Evolutionary conservation across 2,113 vertebrate genomes (phyloP), one percentile per base, ranked within the genome.

Genomic region (Seriola rivoliana): DNA sequence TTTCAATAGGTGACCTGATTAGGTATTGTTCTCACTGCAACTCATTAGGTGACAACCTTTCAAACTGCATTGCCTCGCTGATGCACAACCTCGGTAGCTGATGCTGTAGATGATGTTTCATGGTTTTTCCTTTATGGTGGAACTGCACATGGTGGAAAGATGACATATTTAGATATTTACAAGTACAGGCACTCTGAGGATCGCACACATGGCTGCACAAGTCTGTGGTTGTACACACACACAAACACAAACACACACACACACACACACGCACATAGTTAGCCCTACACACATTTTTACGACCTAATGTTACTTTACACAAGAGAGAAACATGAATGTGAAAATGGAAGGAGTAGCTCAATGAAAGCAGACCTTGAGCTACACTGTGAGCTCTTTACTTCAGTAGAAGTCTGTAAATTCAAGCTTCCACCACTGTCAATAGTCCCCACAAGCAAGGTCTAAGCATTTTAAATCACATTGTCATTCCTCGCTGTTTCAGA

Each of bases 1-100:
- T 78, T 65, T 70, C 52, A 21, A 58, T 68, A 66, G 70, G 34
- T 85, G 87, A 75, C 73, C 85, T 89, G 70, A 89, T 87, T 87
- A 83, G 71, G 58, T 32, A 40, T 86, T 71, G 44, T 66, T 75
- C 68, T 88, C 62, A 54, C 29, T 4, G 40, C 59, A 81, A 68
- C 52, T 78, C 52, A 75, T 86, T 80, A 80, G 59, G 42, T 63
- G 69, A 71, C 73, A 60, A 67, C 50, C 52, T 69, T 81, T 71
- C 9, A 36, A 44, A 32, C 63, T 62, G 25, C 36, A 57, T 42
- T 29, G 52, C 55, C 55, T 74, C 62, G 19, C 65, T 36, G 10
- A 36, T 34, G 81, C 40, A 21, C 50, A 82, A 63, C 44, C 44
- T 57, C 34, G 34, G 29, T 1, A 29, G 29, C 29, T 29, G 29